A percentile compares a stretch with the other conserved stretches of the same genome.
phyloP scores from a whole-genome alignment of 1,140 invertebrate species.

The Melipona quadrifasciata region DNA sequence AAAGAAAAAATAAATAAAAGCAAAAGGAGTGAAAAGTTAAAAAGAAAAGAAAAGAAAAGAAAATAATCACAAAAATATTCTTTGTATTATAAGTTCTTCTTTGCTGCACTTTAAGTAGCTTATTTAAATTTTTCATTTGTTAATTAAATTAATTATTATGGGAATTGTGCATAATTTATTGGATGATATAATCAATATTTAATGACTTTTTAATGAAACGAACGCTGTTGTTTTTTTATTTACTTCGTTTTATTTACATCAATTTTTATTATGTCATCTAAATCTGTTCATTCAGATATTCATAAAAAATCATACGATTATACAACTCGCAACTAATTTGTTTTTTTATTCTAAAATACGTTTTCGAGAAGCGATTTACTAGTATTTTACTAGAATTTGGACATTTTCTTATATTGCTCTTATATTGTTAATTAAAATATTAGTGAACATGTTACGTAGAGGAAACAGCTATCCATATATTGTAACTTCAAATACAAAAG shows the following conservation, averaged over 20 bases:
- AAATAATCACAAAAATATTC: slow-evolving; percentile 14
- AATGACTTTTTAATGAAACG: slow-evolving; percentile 25
- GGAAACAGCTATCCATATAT: neutral
- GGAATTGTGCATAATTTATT: slow-evolving; percentile 50
- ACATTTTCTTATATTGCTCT: slow-evolving; percentile 23
- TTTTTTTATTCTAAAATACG: neutral
- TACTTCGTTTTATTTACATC: slow-evolving; percentile 1
- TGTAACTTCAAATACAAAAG: neutral
- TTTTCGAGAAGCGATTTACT: slow-evolving; percentile 1
- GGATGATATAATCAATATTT: slow-evolving; percentile 32
- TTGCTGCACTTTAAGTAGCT: slow-evolving; percentile 5
- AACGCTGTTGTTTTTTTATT: neutral
- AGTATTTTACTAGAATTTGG: slow-evolving; percentile 11
- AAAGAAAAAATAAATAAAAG: neutral
- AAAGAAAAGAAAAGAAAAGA: neutral
- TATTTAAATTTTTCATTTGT: slow-evolving; percentile 42
- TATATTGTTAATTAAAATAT: neutral
- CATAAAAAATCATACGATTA: neutral
- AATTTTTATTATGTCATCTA: slow-evolving; percentile 9
- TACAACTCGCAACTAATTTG: neutral
- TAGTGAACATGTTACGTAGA: slow-evolving; percentile 21
- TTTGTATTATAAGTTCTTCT: slow-evolving; percentile 27
- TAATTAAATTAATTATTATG: slow-evolving; percentile 41
- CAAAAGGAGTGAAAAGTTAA: neutral
- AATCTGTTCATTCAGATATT: slow-evolving; percentile 4